Evolutionary conservation across 2,113 vertebrate species (phyloP), one percentile per base, ranked within the genome.

Genomic region (Gallinago paraguaiae): DNA sequence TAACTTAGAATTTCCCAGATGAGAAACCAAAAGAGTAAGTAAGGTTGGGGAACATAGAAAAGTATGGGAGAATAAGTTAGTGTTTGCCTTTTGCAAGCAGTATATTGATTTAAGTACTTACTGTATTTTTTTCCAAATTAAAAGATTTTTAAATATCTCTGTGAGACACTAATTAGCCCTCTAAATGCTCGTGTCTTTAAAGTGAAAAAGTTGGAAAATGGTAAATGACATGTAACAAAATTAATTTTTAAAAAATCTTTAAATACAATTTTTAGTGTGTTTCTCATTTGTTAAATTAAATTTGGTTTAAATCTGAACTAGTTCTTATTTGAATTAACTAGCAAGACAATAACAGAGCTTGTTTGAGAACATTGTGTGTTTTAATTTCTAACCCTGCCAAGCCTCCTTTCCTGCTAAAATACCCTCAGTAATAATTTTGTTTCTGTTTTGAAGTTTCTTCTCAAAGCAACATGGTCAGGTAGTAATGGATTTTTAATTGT

Each of bases 221-320:
- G 54, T 76, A 59, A 76, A 9, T 23, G 23, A 17, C 28, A 39
- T 7, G 27, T 64, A 24, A 60, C 17, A 23, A 71, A 88, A 77
- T 16, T 8, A 9, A 18, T 71, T 82, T 25, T 0, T 0, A 10
- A 50, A 50, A 19, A 41, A 39, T 27, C 11, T 53, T 54, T 69
- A 27, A 43, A 35, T 60, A 27, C 2, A 33, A 37, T 13, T 54
- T 51, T 56, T 60, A 37, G 7, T 59, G 1, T 54, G 8, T 54
- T 81, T 86, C 28, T 63, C 5, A 24, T 86, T n/a, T 75, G 8
- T 71, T 92, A 76, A 56, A 75, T 59, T 11, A 59, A 15, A 33
- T 84, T 50, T 53, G 25, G 10, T 68, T 79, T 78, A 70, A 86
- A 86, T 89, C 25, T 63, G 69, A 91, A 72, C 10, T 64, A 54